Conservation (phyloP, 2,888 invertebrate genomes). For the Helobdella robusta region DNA sequence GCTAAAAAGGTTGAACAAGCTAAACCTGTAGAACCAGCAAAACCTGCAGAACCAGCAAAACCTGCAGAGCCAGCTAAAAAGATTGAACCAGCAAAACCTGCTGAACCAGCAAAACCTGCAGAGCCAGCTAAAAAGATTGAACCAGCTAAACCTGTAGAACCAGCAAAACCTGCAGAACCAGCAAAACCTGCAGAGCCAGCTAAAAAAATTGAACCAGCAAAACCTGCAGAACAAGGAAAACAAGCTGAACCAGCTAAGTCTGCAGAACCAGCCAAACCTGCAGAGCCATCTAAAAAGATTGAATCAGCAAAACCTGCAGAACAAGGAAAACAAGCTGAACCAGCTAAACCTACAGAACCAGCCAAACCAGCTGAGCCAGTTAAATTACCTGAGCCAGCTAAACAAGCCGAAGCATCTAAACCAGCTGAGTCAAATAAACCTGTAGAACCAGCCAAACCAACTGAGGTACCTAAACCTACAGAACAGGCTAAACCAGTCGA, state of each 20-base stretch:
- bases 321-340: neutral
- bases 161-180: slow-evolving; percentile 16
- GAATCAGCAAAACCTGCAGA: slow-evolving; percentile 18
- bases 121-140: slow-evolving; percentile 2
- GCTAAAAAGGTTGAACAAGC: neutral
- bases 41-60: slow-evolving; percentile 1
- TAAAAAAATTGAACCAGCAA: slow-evolving; percentile 9
- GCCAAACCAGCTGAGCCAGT: slow-evolving; percentile 13
- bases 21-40: neutral
- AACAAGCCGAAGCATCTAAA: slow-evolving; percentile 12
- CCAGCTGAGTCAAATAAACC: neutral
- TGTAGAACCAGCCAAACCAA: neutral
- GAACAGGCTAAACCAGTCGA: slow-evolving; percentile 15
- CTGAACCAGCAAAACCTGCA: slow-evolving; percentile 2
- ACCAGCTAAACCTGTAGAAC: slow-evolving; percentile 4
- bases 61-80: no score
- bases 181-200: neutral
- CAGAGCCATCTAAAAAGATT: neutral
- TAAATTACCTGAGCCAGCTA: slow-evolving; percentile 6
- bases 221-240: neutral
- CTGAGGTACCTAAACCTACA: neutral
- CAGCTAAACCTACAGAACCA: slow-evolving; percentile 9
- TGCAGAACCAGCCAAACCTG: neutral
- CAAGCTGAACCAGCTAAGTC: neutral
- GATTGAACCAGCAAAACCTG: neutral